Conservation (phyloP, 2,888 invertebrate genomes). For the Palloptera scutellata region DNA sequence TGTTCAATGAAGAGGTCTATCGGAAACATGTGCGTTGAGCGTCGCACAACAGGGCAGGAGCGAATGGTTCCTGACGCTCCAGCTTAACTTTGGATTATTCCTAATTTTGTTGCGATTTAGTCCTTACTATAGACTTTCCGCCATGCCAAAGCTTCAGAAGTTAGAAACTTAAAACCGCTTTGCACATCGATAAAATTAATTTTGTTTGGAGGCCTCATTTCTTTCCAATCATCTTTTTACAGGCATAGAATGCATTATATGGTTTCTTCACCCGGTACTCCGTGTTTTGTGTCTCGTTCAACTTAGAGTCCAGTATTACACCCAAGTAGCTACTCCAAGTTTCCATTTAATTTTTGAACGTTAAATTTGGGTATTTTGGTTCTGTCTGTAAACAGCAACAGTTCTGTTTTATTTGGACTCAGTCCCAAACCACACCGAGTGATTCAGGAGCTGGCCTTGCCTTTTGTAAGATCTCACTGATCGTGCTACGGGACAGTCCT, state of each 20-base stretch:
- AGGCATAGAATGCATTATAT: background rate
- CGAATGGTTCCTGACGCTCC: no score
- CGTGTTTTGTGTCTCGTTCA: background rate
- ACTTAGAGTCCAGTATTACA: background rate
- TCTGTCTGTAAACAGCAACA: background rate
- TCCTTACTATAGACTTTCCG: background rate
- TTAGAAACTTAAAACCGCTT: background rate
- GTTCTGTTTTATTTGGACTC: background rate
- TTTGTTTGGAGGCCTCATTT: background rate
- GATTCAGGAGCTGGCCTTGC: background rate
- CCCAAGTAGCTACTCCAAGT: no score
- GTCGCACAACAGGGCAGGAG: no score
- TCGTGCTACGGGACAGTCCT: no score
- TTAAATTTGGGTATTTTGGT: background rate
- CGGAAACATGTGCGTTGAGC: no score
- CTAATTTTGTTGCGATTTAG: background rate
- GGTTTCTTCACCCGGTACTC: background rate
- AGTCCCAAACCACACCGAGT: background rate
- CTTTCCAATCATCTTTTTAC: background rate
- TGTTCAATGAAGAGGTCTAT: no score
- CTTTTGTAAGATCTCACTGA: background rate
- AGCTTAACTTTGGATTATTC: no score
- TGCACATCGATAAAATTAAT: background rate
- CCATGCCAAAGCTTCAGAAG: background rate
- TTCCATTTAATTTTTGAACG: background rate